Evolutionary conservation across 2,888 invertebrate genomes (phyloP), one percentile per base, ranked within the genome.

Genomic region (Magallana nippona): DNA sequence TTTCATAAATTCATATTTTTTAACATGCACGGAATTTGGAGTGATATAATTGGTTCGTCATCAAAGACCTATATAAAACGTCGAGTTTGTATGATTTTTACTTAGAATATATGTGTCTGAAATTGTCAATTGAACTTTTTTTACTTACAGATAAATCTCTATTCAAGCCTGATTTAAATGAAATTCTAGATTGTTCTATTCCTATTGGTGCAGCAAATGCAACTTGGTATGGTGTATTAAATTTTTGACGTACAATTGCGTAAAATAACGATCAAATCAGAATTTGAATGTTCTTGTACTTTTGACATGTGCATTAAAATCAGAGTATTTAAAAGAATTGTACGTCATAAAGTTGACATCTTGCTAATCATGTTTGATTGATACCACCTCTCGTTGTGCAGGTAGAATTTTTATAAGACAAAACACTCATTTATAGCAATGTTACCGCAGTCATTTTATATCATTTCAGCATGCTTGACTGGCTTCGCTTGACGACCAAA

Each of bases 391-490:
- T 71, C 27, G 10, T 32, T 71, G 71, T 71, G 32, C 71, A 71
- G 71, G 22, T 71, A 27, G 71, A 71, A 27, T 71, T 71, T 71
- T 71, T 71, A 71, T 22, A 27, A 71, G 71, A 13, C 27, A 27
- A 22, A 71, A 71, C 71, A 71, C 15, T 71, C 71, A 71, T 71
- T 71, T 71, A 71, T 71, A 71, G 71, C 71, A 71, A 27, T 71
- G 71, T 71, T 71, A 71, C 71, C 71, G 71, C 71, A 71, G 15
- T 71, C 11, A 32, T 71, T 60, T 71, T 71, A 71, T 71, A 71
- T 71, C 71, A 71, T 71, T 71, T 71, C 71, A 71, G 71, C 71
- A 71, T 71, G 71, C 22, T 71, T 71, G 71, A 71, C 71, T 71
- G 71, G 71, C 15, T 32, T 71, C 27, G 19, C 15, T 15, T 71